These are phyloP conservation scores for Yasuhikotakia modesta DNA, from an alignment of 2,797 vertebrate genomes.

Conservation along the genomic window DNA sequence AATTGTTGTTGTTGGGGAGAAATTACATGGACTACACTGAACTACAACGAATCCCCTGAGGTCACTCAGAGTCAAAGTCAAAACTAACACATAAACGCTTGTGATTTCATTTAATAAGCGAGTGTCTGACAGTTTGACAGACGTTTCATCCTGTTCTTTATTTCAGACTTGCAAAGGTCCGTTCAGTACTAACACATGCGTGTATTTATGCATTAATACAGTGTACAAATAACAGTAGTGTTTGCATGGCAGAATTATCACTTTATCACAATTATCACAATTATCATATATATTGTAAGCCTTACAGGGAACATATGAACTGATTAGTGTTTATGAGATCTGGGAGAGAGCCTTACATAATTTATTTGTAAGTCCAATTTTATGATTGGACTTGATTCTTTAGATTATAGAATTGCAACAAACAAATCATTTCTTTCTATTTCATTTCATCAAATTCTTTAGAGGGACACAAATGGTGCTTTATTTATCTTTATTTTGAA, in stretches of 20 bases:
- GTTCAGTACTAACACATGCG: background rate
- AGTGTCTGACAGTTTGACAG: no score
- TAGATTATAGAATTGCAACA: no score
- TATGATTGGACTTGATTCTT: no score
- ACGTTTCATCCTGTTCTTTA: background rate
- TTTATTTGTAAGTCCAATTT: conserved; percentile 84
- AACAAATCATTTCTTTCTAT: no score
- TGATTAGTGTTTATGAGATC: conserved; percentile 29
- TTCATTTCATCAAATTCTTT: no score
- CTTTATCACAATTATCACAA: background rate
- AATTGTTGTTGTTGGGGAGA: conserved; percentile 93
- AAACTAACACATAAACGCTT: background rate
- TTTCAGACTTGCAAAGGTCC: no score
- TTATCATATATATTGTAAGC: conserved; percentile 6
- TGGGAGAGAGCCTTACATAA: conserved; percentile 66
- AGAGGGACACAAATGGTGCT: no score
- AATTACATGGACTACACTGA: conserved; percentile 92
- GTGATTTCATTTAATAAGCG: no score
- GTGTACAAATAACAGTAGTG: background rate
- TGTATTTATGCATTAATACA: no score
- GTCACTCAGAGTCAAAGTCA: conserved; percentile 90
- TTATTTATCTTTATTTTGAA: no score
- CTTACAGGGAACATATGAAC: conserved; percentile 17
- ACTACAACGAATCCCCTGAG: conserved; percentile 88
- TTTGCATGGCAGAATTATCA: background rate